Evolutionary conservation across 1,140 invertebrate genomes (phyloP).

Genomic region (Bombyx mandarina): DNA sequence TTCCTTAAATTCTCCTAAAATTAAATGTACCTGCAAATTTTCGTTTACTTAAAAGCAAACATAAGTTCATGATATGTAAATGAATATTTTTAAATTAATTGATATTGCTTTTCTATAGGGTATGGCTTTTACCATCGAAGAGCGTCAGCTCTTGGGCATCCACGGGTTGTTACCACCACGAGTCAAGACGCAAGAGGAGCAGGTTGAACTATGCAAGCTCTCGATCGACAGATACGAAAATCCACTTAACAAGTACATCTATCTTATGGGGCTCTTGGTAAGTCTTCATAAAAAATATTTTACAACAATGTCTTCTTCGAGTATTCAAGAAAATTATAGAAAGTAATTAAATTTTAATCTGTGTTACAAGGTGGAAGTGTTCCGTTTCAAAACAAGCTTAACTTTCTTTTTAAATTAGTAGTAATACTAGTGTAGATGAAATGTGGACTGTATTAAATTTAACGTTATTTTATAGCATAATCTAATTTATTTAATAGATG

Average conservation of each 20-base stretch:
- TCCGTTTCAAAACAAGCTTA: background rate
- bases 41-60: background rate
- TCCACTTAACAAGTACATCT: slow-evolving; percentile 86
- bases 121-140: slow-evolving; percentile 87
- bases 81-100: background rate
- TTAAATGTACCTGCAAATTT: background rate
- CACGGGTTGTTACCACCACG: slow-evolving; percentile 86
- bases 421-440: background rate
- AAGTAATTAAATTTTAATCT: slow-evolving; percentile 6
- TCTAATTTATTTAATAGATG: no score
- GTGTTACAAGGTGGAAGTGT: background rate
- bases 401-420: background rate
- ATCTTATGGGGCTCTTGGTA: slow-evolving; percentile 81
- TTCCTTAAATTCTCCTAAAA: no score
- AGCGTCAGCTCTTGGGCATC: slow-evolving; percentile 86
- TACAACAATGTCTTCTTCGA: no score
- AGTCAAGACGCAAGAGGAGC: slow-evolving; percentile 88
- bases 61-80: background rate
- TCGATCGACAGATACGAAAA: slow-evolving; percentile 81
- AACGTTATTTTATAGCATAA: no score
- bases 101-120: slow-evolving; percentile 71
- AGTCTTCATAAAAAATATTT: slow-evolving; percentile 24
- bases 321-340: background rate
- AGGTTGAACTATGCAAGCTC: slow-evolving; percentile 79
- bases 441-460: no score